Conservation (phyloP, 1,140 invertebrate genomes). For the Aphelenchoides avenae region DNA sequence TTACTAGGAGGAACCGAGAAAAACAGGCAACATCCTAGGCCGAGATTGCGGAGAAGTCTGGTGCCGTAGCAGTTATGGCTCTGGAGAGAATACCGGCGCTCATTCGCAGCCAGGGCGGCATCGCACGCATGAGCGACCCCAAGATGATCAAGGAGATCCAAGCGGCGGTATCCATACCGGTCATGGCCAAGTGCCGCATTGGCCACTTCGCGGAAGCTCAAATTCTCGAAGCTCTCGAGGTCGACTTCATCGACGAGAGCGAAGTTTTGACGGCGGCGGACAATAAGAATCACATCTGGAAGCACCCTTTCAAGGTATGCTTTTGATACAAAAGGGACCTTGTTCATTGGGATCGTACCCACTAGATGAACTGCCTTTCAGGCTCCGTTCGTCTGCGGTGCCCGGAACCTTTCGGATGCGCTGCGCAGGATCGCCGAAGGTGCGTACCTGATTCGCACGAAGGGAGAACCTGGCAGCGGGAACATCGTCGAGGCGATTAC, state of each 20-base stretch:
- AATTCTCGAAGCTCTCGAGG: conserved; percentile 4
- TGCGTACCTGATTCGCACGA: conserved; percentile 5
- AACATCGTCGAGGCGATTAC: conserved; percentile 6
- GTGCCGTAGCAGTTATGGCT: conserved; percentile 12
- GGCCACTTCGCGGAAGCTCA: conserved; percentile 13
- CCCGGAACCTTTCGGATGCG: conserved; percentile 5
- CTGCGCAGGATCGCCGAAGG: conserved; percentile 8
- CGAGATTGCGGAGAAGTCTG: conserved; percentile 4
- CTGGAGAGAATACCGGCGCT: conserved; percentile 7
- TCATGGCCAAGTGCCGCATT: conserved; percentile 14
- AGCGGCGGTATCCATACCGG: conserved; percentile 4
- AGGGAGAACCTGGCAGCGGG: conserved; percentile 11
- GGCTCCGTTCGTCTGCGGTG: conserved; percentile 11
- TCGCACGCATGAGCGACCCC: conserved; percentile 12
- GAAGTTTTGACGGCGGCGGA: conserved; percentile 7
- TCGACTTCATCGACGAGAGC: conserved; percentile 14
- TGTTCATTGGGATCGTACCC: too few relatives aligned
- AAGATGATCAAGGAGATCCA: conserved; percentile 6
- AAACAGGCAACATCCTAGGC: too few relatives aligned
- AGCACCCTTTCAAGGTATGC: conserved; percentile 1
- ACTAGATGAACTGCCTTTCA: too few relatives aligned
- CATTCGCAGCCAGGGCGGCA: background rate
- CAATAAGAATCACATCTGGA: conserved; percentile 10
- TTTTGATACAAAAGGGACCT: background rate
- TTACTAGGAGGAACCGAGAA: too few relatives aligned